Percentiles rank a stretch among this genome's conserved stretches.
Evolutionary conservation across 2,888 invertebrate genomes (phyloP).

Genomic region (Melanophora roralis): DNA sequence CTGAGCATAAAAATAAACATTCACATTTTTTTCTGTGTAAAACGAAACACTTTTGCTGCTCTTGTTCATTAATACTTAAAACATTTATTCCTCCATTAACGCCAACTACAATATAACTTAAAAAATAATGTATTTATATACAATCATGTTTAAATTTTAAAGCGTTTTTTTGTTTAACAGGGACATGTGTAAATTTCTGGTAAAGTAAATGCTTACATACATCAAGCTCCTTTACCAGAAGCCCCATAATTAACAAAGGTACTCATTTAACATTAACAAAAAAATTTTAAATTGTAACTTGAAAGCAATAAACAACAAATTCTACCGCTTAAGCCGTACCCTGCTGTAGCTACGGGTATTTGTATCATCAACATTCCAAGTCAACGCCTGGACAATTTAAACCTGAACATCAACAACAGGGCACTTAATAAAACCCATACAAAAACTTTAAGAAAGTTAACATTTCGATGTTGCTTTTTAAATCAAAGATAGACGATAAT

Average conservation of each 20-base stretch:
- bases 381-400: slow-evolving; percentile 12
- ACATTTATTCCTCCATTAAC: neutral
- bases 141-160: no score
- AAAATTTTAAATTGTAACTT: slow-evolving; percentile 9
- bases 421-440: neutral
- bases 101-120: neutral
- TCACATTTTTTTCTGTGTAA: no score
- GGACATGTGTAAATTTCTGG: slow-evolving; percentile 16
- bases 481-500: slow-evolving; percentile 76
- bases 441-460: slow-evolving; percentile 13
- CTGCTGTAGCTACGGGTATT: neutral
- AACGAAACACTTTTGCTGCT: no score
- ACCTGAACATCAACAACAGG: neutral
- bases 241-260: slow-evolving; percentile 75
- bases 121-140: no score
- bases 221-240: slow-evolving; percentile 68
- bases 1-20: no score
- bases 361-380: slow-evolving; percentile 22
- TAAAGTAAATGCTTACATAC: slow-evolving; percentile 44
- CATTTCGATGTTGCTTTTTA: slow-evolving; percentile 69
- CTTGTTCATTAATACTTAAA: neutral
- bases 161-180: no score
- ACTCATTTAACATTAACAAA: slow-evolving; percentile 70
- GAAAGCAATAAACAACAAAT: neutral
- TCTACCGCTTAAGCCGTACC: neutral